Percentiles rank a stretch among this genome's conserved stretches.
phyloP scores from a whole-genome alignment of 2,797 vertebrate genomes.

The Hydrophis major region DNA sequence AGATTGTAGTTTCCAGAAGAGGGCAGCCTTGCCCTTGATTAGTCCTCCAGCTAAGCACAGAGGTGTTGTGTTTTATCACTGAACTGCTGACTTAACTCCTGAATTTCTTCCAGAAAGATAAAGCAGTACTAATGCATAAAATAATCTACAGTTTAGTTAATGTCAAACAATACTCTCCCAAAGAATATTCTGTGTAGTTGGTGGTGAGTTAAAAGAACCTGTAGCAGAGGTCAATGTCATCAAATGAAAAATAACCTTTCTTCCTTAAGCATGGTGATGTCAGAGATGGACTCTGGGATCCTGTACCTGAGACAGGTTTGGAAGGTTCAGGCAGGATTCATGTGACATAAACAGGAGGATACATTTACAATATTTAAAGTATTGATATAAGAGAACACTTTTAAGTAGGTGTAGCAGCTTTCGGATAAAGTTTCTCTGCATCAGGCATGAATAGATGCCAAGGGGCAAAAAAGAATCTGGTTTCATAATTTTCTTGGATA shows the following conservation, averaged over 20 bases:
- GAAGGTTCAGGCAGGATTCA: not conserved
- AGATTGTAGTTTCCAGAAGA: not conserved
- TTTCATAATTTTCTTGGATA: not conserved
- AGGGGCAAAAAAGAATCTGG: not conserved
- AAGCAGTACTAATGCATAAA: not conserved
- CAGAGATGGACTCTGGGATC: not conserved
- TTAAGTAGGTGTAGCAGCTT: not conserved
- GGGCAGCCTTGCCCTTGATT: not conserved
- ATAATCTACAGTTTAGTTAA: not conserved
- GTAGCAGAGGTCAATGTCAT: not conserved
- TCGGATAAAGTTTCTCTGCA: not conserved
- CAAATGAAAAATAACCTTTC: not conserved
- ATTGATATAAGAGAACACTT: not conserved
- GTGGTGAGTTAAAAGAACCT: constrained; percentile 12
- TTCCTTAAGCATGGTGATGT: not conserved
- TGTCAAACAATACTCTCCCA: not conserved
- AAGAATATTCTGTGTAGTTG: constrained; percentile 1
- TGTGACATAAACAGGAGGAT: not conserved
- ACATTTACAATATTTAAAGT: not conserved
- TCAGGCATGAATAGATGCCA: not conserved
- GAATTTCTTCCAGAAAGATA: not conserved
- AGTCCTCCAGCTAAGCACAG: not conserved
- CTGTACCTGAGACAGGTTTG: not conserved
- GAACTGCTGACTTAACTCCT: not conserved
- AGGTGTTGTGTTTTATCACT: not conserved